phyloP scores from a whole-genome alignment of 2,888 invertebrate genomes.

The Cheiracanthium punctorium region DNA sequence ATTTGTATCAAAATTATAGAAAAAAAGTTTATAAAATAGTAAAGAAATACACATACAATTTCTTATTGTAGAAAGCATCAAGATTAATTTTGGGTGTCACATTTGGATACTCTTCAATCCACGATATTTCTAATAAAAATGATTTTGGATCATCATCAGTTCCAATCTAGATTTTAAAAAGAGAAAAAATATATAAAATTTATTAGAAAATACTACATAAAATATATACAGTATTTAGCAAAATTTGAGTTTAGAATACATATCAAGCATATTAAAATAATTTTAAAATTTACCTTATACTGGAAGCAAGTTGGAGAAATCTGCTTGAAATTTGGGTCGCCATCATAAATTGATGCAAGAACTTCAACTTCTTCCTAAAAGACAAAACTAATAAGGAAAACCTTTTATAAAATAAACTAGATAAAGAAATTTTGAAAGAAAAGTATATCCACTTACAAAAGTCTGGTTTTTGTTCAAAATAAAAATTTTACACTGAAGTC shows the following conservation, averaged over 20 bases:
- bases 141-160: constrained; percentile 87
- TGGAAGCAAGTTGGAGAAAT: constrained; percentile 87
- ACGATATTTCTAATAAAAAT: constrained; percentile 90
- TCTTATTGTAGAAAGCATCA: constrained; percentile 94
- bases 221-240: too few relatives aligned
- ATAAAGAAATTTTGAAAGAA: too few relatives aligned
- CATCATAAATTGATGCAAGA: constrained; percentile 93
- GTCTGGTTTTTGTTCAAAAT: too few relatives aligned
- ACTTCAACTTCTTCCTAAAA: constrained; percentile 90
- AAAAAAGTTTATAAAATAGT: too few relatives aligned
- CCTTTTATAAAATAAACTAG: too few relatives aligned
- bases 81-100: constrained; percentile 87
- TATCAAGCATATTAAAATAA: too few relatives aligned
- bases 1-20: too few relatives aligned
- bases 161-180: constrained; percentile 76
- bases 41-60: constrained; percentile 90
- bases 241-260: too few relatives aligned
- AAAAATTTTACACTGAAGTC: too few relatives aligned
- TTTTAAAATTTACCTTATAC: constrained; percentile 87
- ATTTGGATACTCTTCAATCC: constrained; percentile 91
- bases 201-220: background rate
- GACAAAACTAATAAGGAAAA: too few relatives aligned
- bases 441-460: too few relatives aligned
- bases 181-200: background rate
- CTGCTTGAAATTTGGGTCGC: constrained; percentile 90